A percentile compares a stretch with the other conserved stretches of the same genome.
Evolutionary conservation across 2,113 vertebrate species (phyloP).

Genomic region (Cephalopholis sonnerati): DNA sequence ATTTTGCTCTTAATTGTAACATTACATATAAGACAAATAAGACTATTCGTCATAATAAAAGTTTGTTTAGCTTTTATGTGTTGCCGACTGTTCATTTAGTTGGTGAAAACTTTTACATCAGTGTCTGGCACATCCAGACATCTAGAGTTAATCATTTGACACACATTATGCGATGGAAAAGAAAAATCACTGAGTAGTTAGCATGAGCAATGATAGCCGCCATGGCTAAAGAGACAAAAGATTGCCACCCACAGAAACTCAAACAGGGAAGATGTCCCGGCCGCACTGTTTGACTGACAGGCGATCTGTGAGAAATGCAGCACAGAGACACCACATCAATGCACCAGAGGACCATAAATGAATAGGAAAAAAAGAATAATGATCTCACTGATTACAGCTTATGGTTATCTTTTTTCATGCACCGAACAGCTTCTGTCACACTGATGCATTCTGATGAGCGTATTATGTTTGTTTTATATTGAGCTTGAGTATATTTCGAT

Average conservation of each 20-base stretch:
- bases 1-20: neutral
- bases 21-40: neutral
- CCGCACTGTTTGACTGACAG: constrained; percentile 53
- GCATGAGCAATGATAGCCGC: constrained; percentile 8
- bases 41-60: no score
- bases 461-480: constrained; percentile 11
- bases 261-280: constrained; percentile 16
- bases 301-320: constrained; percentile 30
- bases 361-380: constrained; percentile 17
- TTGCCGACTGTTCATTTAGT: no score
- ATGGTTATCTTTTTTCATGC: neutral
- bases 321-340: neutral
- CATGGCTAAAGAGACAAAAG: constrained; percentile 13
- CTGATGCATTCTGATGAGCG: constrained; percentile 29
- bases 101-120: neutral
- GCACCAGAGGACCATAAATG: constrained; percentile 13
- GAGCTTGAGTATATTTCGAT: constrained; percentile 1
- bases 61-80: no score
- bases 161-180: neutral
- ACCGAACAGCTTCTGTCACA: neutral
- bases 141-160: neutral
- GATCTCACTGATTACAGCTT: constrained; percentile 38
- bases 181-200: neutral
- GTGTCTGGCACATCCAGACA: neutral
- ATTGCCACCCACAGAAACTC: constrained; percentile 31